phyloP scores from a whole-genome alignment of 2,113 vertebrate species.

The Burhinus oedicnemus region DNA sequence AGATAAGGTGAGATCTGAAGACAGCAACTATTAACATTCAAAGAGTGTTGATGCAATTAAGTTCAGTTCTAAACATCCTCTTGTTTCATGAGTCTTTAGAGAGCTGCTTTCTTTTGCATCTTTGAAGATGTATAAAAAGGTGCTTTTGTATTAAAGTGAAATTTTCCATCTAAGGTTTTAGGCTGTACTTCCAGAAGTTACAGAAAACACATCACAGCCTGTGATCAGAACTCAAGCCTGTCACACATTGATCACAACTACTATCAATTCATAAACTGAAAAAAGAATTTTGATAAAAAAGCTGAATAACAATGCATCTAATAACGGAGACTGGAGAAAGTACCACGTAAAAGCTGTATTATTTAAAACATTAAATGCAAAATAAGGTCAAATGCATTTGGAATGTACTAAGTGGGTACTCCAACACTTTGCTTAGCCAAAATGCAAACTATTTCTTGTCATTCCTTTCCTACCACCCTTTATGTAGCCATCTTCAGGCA shows the following conservation, averaged over 20 bases:
- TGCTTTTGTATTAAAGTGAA: background rate
- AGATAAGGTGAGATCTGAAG: background rate
- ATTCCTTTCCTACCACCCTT: background rate
- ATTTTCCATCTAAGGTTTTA: background rate
- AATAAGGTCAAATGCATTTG: background rate
- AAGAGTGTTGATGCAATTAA: background rate
- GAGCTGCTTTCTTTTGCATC: background rate
- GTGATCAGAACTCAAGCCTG: background rate
- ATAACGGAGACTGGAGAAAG: background rate
- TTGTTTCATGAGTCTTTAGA: background rate
- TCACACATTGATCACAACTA: background rate
- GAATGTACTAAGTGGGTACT: background rate
- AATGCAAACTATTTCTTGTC: background rate
- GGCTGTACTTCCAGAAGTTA: background rate
- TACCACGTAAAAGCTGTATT: background rate
- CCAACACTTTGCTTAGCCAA: background rate
- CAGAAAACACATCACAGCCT: background rate
- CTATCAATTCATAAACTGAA: background rate
- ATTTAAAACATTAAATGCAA: background rate
- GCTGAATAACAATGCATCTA: background rate
- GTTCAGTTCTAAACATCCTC: background rate
- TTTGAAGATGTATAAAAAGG: background rate
- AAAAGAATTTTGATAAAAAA: background rate
- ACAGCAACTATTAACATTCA: background rate
- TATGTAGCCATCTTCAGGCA: background rate